A percentile compares a stretch with the other conserved stretches of the same genome.
phyloP scores from a whole-genome alignment of 2,113 vertebrate genomes.

The Trochalopteron elliotii region DNA sequence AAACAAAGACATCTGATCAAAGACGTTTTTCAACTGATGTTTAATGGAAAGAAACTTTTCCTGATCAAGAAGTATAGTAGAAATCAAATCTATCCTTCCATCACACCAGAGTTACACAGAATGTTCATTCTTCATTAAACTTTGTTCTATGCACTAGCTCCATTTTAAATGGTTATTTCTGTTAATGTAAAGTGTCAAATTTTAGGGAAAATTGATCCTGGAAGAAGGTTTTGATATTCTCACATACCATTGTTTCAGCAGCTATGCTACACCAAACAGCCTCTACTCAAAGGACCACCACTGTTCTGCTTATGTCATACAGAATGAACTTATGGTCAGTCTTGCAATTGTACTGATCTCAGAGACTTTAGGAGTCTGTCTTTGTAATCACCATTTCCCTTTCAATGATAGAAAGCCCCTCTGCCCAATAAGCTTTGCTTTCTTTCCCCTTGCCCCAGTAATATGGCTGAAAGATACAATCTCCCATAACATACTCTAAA shows the following conservation, averaged over 20 bases:
- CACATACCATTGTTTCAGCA: not conserved
- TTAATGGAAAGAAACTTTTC: not conserved
- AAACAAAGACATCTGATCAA: not conserved
- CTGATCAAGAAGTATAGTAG: not conserved
- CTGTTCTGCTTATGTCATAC: not conserved
- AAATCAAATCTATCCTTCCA: not conserved
- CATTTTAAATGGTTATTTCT: not conserved
- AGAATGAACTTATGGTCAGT: not conserved
- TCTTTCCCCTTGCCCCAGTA: not conserved
- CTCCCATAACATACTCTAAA: not conserved
- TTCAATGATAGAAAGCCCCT: not conserved
- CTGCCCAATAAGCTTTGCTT: not conserved
- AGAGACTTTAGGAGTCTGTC: not conserved
- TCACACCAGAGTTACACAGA: not conserved
- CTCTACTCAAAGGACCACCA: not conserved
- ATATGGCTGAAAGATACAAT: not conserved
- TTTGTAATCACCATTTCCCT: not conserved
- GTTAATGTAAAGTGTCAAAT: not conserved
- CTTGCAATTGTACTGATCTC: not conserved
- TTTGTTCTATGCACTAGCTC: not conserved
- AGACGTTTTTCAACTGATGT: not conserved
- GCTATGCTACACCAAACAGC: not conserved
- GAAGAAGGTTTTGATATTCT: not conserved
- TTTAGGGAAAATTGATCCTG: not conserved
- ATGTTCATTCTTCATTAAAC: not conserved